Base-by-base conservation (phyloP, 1,140 invertebrate genomes). In the Dinoponera quadriceps region DNA sequence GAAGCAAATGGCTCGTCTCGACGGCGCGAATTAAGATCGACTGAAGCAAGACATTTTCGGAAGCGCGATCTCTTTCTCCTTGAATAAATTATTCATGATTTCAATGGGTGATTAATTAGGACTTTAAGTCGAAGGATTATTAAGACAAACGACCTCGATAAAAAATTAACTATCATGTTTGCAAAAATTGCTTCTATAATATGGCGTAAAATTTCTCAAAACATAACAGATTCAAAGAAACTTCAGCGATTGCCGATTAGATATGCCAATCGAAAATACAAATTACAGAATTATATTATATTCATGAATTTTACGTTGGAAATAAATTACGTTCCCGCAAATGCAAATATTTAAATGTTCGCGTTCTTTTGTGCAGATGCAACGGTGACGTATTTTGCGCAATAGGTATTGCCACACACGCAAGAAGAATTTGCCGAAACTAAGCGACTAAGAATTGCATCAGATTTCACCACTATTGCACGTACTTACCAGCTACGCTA, bases 61-160 rank as follows among this genome's bases (percentile, higher is more conserved):
- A 27, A 82, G 38, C 48, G 49, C 20, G 72, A 60, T 69, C 74
- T 78, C 55, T 69, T 81, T 80, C 84, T 63, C 62, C 16, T 27
- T 22, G 44, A 63, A 88, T 88, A 74, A 83, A 88, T 88, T 88
- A 88, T 88, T 88, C 84, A 85, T 83, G 84, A 68, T 75, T 82
- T 80, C 87, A 81, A 88, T 88, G 87, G 74, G 60, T 88, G 86
- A 88, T 88, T 88, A 88, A 88, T 88, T 77, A 84, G 48, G 54
- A n/a, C 44, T 55, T 88, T 85, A 88, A 88, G 78, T 84, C 59
- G 20, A 29, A 49, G 63, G 84, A 88, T 88, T 88, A 88, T 88
- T 88, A 88, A 88, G 86, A 88, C 84, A 85, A 83, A 88, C 75
- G 83, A 80, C 63, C 16, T 22, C 25, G 33, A 59, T 55, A 81